These are phyloP conservation scores for Laticauda colubrina DNA, from an alignment of 2,113 vertebrate genomes.

Conservation along the genomic window DNA sequence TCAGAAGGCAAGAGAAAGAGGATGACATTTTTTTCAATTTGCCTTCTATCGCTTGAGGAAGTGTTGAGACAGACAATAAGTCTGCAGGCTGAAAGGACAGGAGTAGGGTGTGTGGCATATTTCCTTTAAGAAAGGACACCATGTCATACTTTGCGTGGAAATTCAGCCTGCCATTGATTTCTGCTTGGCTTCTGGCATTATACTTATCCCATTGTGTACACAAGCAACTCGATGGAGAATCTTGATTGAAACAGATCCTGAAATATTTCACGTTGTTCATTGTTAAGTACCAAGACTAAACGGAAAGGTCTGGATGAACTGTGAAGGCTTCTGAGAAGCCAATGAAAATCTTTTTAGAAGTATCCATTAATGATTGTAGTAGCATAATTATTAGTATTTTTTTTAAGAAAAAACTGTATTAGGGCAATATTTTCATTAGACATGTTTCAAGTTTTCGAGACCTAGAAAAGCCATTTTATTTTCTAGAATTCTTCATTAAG, in stretches of 20 bases:
- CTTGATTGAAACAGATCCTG: background rate
- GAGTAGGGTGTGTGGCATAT: background rate
- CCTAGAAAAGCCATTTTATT: background rate
- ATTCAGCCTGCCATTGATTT: background rate
- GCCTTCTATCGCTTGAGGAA: slow-evolving; percentile 64
- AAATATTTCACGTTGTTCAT: background rate
- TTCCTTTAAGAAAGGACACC: slow-evolving; percentile 59
- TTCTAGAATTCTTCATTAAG: background rate
- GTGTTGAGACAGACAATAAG: slow-evolving; percentile 42
- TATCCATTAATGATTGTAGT: rapidly evolving
- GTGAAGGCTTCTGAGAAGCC: rapidly evolving
- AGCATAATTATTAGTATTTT: too few relatives aligned
- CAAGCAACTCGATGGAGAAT: background rate
- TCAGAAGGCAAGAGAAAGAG: slow-evolving; percentile 49
- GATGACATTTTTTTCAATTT: slow-evolving; percentile 16
- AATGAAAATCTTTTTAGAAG: background rate
- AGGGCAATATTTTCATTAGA: background rate
- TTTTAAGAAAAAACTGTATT: too few relatives aligned
- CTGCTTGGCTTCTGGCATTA: slow-evolving; percentile 34
- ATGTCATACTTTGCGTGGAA: rapidly evolving
- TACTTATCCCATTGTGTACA: background rate
- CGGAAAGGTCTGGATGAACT: background rate
- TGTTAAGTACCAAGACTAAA: rapidly evolving
- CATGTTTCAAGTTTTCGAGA: background rate
- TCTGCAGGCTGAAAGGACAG: slow-evolving; percentile 47